Conservation (phyloP, 2,888 invertebrate species). For the Athrips mouffetella region DNA sequence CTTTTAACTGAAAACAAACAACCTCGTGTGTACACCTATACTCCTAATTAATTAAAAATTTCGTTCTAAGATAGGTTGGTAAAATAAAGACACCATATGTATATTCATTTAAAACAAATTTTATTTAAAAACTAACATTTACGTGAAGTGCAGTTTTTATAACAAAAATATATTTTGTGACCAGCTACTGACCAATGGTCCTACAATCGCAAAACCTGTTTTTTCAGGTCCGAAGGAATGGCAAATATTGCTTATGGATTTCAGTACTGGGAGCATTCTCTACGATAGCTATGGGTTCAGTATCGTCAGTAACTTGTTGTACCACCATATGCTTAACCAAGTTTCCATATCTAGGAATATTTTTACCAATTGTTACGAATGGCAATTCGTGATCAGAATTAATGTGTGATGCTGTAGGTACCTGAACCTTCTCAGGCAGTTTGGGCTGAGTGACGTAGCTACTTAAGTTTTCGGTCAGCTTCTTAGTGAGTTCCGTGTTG, state of each 20-base stretch:
- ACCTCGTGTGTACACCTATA: conserved; percentile 17
- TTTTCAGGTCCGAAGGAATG: no score
- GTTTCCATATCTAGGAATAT: conserved; percentile 46
- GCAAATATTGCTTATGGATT: background rate
- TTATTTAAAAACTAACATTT: no score
- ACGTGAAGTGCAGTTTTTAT: no score
- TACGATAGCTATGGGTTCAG: conserved; percentile 42
- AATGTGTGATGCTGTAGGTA: conserved; percentile 21
- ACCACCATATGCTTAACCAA: conserved; percentile 43
- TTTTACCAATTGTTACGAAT: conserved; percentile 41
- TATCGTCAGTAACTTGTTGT: conserved; percentile 32
- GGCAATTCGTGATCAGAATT: conserved; percentile 29
- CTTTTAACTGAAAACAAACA: conserved; percentile 37
- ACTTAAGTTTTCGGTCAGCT: conserved; percentile 42
- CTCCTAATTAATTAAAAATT: background rate
- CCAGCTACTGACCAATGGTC: no score
- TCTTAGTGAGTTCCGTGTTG: conserved; percentile 39
- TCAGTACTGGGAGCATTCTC: conserved; percentile 24
- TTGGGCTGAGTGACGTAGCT: conserved; percentile 36
- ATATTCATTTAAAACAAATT: no score
- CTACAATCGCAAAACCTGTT: no score
- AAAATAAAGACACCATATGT: background rate
- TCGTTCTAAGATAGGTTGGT: background rate
- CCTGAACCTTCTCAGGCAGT: conserved; percentile 46
- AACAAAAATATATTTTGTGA: no score